Conservation (phyloP, 2,113 vertebrate genomes). For the Thinocorus orbignyianus region DNA sequence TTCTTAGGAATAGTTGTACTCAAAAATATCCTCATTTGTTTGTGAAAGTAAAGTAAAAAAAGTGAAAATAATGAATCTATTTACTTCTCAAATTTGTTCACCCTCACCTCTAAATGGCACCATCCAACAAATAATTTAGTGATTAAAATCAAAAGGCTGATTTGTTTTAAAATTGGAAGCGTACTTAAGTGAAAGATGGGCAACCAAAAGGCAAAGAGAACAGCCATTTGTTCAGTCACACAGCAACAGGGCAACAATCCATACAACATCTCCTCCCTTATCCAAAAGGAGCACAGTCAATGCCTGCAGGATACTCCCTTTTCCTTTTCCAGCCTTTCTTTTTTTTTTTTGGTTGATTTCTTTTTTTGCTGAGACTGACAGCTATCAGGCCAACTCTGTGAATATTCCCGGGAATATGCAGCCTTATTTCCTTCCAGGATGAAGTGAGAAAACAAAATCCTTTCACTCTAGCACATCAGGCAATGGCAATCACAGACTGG, state of each 20-base stretch:
- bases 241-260: background rate
- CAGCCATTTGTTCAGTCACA: background rate
- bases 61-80: background rate
- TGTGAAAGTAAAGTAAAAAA: background rate
- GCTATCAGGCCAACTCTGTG: background rate
- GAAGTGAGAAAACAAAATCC: background rate
- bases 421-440: background rate
- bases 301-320: accelerated
- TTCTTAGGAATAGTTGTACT: background rate
- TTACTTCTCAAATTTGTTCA: background rate
- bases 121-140: background rate
- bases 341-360: background rate
- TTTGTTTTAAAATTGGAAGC: background rate
- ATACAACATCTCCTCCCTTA: background rate
- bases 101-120: background rate
- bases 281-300: background rate
- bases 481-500: background rate
- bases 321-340: background rate
- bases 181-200: background rate
- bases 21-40: background rate
- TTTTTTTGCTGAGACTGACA: background rate
- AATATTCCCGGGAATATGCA: background rate
- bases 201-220: background rate
- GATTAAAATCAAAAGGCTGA: background rate
- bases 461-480: background rate